Base-by-base conservation (phyloP, 2,113 vertebrate species). In the Phoxinus phoxinus region DNA sequence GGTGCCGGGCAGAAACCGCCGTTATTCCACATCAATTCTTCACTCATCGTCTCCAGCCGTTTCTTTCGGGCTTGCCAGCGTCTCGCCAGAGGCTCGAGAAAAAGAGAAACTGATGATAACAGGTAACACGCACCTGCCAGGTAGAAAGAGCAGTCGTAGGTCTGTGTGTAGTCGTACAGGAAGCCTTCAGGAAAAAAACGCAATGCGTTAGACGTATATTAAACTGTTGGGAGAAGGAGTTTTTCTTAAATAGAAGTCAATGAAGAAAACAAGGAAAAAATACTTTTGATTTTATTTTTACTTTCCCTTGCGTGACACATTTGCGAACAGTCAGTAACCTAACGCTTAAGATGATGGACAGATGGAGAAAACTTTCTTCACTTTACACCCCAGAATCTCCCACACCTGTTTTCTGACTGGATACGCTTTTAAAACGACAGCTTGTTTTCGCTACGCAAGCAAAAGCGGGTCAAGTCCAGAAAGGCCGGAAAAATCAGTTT, bases 131-230 rank as follows among this genome's bases (percentile, higher is more conserved):
- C 92, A 6, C 98, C 97, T 0, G 97, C 96, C 56, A 99, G 93
- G 93, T 97, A 96, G 93, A 98, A 99, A 19, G 97, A 99, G 81
- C 95, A 95, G 81, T 90, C 93, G 2, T 98, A 98, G 0, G 96
- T 99, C 93, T 95, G 96, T 9, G 95, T 99, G 93, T 95, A 95
- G 92, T 99, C 97, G 0, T 97, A 95, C 82, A 98, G 93, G 94
- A 97, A 98, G 32, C 97, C 97, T 99, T 92, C 25, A 87, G 89
- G 89, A 92, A 84, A 92, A 84, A 23, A 78, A 27, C 17, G 5
- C 19, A 37, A 72, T 32, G 51, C 23, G 25, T 81, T 41, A 59
- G 65, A 78, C 13, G 13, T 82, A 56, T n/a, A 79, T 59, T 41
- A 9, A n/a, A 61, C 30, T 25, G 7, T 4, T 79, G 21, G 23